These are phyloP conservation scores for Petrolisthes manimaculis DNA, from an alignment of 2,888 invertebrate genomes.

Conservation along the genomic window DNA sequence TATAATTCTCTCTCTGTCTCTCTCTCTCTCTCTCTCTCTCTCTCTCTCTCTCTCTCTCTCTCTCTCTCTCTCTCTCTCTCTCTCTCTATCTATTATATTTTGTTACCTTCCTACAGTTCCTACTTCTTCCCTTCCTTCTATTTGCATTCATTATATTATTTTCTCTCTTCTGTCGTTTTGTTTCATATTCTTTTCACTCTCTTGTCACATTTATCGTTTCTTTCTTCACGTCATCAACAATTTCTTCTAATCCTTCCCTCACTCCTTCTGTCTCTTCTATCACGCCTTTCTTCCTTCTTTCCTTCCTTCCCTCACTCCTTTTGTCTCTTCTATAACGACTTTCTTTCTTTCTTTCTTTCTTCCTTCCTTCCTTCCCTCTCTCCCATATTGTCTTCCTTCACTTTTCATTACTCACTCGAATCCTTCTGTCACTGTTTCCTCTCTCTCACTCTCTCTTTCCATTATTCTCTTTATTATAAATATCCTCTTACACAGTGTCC, in stretches of 20 bases:
- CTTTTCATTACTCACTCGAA: neutral
- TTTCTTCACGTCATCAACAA: neutral
- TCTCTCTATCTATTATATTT: neutral
- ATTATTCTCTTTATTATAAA: no score
- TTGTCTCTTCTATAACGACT: neutral
- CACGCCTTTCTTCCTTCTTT: neutral
- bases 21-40: neutral
- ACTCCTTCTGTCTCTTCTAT: neutral
- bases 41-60: neutral
- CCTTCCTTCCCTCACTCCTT: neutral
- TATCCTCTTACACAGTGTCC: no score
- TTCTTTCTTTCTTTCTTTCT: neutral
- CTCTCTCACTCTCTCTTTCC: neutral
- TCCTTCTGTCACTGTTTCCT: neutral
- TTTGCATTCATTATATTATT: neutral
- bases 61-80: neutral
- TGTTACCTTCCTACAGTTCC: neutral
- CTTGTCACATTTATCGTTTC: neutral
- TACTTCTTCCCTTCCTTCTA: constrained; percentile 1
- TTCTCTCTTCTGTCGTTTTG: neutral
- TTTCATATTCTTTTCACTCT: neutral
- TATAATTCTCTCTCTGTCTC: neutral
- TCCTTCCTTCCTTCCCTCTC: neutral
- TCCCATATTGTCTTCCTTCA: neutral
- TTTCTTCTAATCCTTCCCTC: neutral